phyloP scores from a whole-genome alignment of 1,140 invertebrate genomes.

The Drosophila nigromelanica region DNA sequence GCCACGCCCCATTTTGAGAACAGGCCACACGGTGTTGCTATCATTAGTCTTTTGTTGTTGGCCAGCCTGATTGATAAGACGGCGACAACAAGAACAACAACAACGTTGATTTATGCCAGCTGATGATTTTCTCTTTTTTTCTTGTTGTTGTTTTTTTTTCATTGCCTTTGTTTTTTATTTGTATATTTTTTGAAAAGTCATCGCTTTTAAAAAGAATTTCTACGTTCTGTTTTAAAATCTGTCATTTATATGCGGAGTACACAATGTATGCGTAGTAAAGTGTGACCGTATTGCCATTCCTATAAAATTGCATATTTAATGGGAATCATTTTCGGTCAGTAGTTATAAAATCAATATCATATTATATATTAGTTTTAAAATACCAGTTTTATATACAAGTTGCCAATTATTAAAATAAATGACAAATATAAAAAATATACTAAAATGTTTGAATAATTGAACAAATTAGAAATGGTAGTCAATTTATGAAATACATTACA shows the following conservation, averaged over 20 bases:
- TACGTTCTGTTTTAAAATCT: conserved; percentile 17
- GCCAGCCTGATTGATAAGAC: conserved; percentile 49
- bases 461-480: too few species aligned
- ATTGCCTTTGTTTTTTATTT: neutral
- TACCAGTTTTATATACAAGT: too few species aligned
- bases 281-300: too few species aligned
- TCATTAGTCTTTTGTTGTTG: conserved; percentile 49
- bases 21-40: conserved; percentile 18
- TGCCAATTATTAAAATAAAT: too few species aligned
- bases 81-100: conserved; percentile 21
- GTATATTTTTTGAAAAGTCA: conserved; percentile 26
- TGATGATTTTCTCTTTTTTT: conserved; percentile 47
- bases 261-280: neutral
- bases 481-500: too few species aligned
- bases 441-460: too few species aligned
- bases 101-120: conserved; percentile 58
- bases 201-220: conserved; percentile 26
- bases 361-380: too few species aligned
- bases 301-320: conserved; percentile 11
- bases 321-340: neutral
- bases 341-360: too few species aligned
- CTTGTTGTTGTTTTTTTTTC: neutral
- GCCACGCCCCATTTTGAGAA: conserved; percentile 25
- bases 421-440: too few species aligned
- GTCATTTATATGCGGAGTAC: conserved; percentile 1